These are phyloP conservation scores for Trichonephila clavata DNA, from an alignment of 1,140 invertebrate genomes.

Conservation along the genomic window DNA sequence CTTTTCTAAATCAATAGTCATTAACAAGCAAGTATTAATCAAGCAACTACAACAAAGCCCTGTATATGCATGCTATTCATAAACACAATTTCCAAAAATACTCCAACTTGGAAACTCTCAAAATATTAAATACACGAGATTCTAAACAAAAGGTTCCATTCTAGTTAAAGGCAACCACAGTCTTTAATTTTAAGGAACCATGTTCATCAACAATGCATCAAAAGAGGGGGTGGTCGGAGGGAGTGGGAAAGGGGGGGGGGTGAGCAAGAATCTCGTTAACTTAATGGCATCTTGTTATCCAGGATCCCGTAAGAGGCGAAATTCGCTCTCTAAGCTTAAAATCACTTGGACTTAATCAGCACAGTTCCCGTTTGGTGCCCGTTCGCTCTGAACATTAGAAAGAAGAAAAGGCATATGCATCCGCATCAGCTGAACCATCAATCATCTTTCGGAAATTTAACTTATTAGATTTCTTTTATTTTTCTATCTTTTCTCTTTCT, in stretches of 20 bases:
- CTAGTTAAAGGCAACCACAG: slow-evolving; percentile 19
- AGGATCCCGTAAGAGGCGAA: slow-evolving; percentile 15
- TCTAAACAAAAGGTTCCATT: not conserved
- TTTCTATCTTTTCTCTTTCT: too few species aligned
- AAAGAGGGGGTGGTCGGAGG: not conserved
- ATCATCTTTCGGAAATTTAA: slow-evolving; percentile 31
- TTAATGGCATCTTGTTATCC: slow-evolving; percentile 58
- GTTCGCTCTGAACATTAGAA: slow-evolving; percentile 3
- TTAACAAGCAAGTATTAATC: too few species aligned
- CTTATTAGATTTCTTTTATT: slow-evolving; percentile 20
- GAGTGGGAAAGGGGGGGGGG: not conserved
- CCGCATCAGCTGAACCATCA: slow-evolving; percentile 18
- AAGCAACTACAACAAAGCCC: too few species aligned
- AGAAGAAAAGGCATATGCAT: slow-evolving; percentile 24
- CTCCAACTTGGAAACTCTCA: too few species aligned
- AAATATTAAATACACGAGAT: not conserved
- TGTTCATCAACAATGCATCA: slow-evolving; percentile 55
- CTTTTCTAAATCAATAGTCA: too few species aligned
- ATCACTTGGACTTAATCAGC: slow-evolving; percentile 58
- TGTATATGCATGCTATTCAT: too few species aligned
- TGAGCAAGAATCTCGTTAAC: slow-evolving; percentile 44
- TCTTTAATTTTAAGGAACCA: slow-evolving; percentile 23
- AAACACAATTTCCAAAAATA: too few species aligned
- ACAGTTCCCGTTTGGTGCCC: not conserved
- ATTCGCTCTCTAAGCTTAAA: slow-evolving; percentile 41